Conservation (phyloP, 2,888 invertebrate species). For the Eristalis arbustorum region DNA sequence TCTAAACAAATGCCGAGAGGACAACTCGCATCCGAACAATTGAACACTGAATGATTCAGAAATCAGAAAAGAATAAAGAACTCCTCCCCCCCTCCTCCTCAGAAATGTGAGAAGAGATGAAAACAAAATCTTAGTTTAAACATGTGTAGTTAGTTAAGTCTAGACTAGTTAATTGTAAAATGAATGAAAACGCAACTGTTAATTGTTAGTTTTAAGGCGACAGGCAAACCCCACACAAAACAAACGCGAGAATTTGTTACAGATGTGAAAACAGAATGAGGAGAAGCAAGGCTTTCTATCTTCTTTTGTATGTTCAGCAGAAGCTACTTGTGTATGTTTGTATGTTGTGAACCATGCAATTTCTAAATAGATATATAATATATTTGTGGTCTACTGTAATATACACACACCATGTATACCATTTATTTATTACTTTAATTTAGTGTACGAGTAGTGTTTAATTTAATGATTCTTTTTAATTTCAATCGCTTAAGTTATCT, state of each 20-base stretch:
- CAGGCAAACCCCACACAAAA: not conserved
- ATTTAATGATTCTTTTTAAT: constrained; percentile 29
- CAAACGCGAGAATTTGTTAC: not conserved
- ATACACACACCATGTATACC: constrained; percentile 45
- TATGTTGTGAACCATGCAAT: constrained; percentile 38
- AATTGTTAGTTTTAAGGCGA: constrained; percentile 36
- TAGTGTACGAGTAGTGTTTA: constrained; percentile 23
- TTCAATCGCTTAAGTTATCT: constrained; percentile 24
- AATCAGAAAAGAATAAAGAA: not conserved
- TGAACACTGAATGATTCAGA: not conserved
- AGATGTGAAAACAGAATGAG: constrained; percentile 6
- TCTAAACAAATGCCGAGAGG: constrained; percentile 23
- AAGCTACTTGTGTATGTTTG: not conserved
- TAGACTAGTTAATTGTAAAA: constrained; percentile 33
- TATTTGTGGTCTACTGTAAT: constrained; percentile 41
- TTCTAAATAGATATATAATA: not conserved
- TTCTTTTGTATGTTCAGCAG: constrained; percentile 18
- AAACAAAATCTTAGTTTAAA: constrained; percentile 54
- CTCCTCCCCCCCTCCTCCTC: no score
- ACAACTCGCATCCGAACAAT: constrained; percentile 33
- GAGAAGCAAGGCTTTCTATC: constrained; percentile 1
- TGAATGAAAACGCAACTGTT: constrained; percentile 35
- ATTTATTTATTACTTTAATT: constrained; percentile 66
- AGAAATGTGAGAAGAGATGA: not conserved
- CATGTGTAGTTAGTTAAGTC: constrained; percentile 45